Conservation (phyloP, 2,797 vertebrate species). For the Rhinatrema bivittatum region DNA sequence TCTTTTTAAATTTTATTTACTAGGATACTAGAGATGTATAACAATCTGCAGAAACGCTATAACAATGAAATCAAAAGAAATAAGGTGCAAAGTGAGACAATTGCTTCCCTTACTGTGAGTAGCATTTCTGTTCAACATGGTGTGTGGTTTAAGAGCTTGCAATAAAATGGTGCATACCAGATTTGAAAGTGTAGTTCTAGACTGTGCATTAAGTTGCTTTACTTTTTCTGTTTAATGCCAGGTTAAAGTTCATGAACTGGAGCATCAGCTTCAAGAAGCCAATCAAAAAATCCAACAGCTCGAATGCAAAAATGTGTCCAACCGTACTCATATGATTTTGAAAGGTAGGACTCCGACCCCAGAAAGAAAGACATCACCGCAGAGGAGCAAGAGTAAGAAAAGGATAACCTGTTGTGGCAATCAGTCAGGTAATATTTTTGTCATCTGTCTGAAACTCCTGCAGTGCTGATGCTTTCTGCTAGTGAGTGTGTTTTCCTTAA, state of each 20-base stretch:
- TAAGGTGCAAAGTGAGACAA: constrained; percentile 35
- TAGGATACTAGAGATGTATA: constrained; percentile 40
- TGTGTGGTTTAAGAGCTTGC: too few species aligned
- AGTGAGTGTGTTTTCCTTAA: too few species aligned
- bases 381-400: constrained; percentile 5
- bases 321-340: constrained; percentile 12
- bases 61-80: constrained; percentile 39
- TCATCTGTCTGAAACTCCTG: too few species aligned
- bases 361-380: constrained; percentile 7
- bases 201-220: background rate
- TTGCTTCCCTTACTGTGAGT: constrained; percentile 47
- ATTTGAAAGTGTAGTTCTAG: background rate
- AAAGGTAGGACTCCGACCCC: constrained; percentile 8
- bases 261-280: constrained; percentile 31
- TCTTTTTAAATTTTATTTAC: constrained; percentile 26
- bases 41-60: constrained; percentile 32
- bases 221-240: constrained; percentile 19
- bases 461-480: too few species aligned
- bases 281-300: constrained; percentile 34
- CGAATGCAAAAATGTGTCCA: constrained; percentile 26
- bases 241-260: constrained; percentile 37
- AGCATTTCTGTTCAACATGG: constrained; percentile 5
- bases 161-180: background rate
- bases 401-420: constrained; percentile 24
- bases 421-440: constrained; percentile 40